Evolutionary conservation across 2,113 vertebrate species (phyloP).

Genomic region (Ifrita kowaldi): DNA sequence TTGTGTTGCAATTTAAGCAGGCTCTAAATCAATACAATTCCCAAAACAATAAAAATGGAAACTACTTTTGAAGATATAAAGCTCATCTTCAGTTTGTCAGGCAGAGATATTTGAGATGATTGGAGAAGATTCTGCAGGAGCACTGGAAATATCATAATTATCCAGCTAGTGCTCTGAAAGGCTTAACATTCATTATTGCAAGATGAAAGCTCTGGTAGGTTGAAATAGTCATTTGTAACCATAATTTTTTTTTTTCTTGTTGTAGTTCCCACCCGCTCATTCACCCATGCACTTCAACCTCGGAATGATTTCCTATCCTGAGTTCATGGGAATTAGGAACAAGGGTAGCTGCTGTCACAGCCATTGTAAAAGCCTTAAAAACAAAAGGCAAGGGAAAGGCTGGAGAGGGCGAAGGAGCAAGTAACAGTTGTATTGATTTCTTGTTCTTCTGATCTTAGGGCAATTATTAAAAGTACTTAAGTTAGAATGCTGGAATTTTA

Average conservation of each 20-base stretch:
- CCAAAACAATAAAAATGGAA: neutral
- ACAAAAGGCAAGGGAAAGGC: neutral
- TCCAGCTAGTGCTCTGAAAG: neutral
- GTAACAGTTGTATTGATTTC: constrained; percentile 35
- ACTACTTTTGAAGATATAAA: neutral
- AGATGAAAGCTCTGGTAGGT: constrained; percentile 62
- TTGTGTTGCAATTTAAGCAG: neutral
- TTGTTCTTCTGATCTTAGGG: constrained; percentile 39
- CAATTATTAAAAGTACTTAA: neutral
- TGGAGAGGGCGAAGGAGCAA: neutral
- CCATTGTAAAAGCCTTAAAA: constrained; percentile 10
- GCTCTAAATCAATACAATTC: neutral
- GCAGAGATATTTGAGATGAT: neutral
- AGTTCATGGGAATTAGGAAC: constrained; percentile 65
- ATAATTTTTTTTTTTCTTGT: neutral
- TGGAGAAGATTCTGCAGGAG: neutral
- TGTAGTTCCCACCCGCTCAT: constrained; percentile 43
- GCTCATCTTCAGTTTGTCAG: neutral
- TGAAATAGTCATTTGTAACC: constrained; percentile 49
- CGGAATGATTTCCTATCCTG: constrained; percentile 37
- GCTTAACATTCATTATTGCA: neutral
- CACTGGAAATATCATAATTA: constrained; percentile 20
- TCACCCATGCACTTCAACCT: constrained; percentile 50
- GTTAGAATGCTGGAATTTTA: neutral
- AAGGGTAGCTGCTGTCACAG: constrained; percentile 56